These are phyloP conservation scores for Andrena flavipes DNA, from an alignment of 2,888 invertebrate species.

Conservation along the genomic window DNA sequence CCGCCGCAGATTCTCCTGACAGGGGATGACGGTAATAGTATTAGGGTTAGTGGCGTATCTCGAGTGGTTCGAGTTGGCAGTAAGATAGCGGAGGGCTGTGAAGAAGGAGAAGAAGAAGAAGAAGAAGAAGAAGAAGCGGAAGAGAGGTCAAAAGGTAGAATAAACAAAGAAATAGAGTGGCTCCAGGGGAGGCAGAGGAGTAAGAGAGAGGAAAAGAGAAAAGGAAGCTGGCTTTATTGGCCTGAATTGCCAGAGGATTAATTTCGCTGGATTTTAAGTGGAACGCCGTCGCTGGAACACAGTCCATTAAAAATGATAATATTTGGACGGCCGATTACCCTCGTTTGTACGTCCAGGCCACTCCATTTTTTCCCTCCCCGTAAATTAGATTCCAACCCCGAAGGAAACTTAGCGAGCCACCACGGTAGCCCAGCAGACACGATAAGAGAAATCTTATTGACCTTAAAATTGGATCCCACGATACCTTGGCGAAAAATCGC, in stretches of 20 bases:
- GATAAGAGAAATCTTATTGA: constrained; percentile 55
- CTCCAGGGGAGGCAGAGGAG: constrained; percentile 22
- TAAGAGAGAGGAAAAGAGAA: too few relatives aligned
- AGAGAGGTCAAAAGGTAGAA: constrained; percentile 69
- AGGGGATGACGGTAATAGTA: constrained; percentile 72
- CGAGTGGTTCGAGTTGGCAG: constrained; percentile 64
- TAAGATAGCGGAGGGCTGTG: constrained; percentile 40
- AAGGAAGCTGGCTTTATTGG: constrained; percentile 67
- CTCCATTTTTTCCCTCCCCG: constrained; percentile 30
- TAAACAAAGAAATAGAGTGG: constrained; percentile 66
- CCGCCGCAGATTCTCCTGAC: constrained; percentile 63
- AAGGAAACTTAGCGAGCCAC: constrained; percentile 19
- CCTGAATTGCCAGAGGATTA: constrained; percentile 73
- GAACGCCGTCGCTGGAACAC: constrained; percentile 37
- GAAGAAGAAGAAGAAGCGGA: constrained; percentile 44
- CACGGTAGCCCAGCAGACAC: constrained; percentile 20
- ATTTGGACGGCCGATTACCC: constrained; percentile 63
- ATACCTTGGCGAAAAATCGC: constrained; percentile 33
- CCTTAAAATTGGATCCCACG: constrained; percentile 54
- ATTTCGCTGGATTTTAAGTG: constrained; percentile 70
- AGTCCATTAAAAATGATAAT: constrained; percentile 71
- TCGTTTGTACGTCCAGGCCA: constrained; percentile 41
- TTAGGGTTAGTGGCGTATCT: constrained; percentile 78
- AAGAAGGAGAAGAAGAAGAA: constrained; percentile 43
- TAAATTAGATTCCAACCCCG: constrained; percentile 53